phyloP scores from a whole-genome alignment of 2,113 vertebrate genomes.

The Myotis lucifugus region DNA sequence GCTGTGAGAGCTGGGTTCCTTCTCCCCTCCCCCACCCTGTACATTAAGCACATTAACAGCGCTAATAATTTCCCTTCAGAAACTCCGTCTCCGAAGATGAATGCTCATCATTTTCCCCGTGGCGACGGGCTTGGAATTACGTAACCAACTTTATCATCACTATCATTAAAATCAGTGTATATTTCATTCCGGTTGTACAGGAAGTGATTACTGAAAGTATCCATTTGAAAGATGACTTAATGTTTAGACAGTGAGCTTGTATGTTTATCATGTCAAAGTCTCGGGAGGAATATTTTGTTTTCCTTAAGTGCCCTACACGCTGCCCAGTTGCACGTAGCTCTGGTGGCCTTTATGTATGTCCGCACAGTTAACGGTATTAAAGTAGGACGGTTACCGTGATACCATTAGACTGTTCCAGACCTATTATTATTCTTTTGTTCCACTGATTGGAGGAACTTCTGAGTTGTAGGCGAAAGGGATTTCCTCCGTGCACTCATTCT shows the following conservation, averaged over 20 bases:
- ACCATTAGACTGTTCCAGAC: neutral
- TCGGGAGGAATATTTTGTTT: neutral
- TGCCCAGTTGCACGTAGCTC: neutral
- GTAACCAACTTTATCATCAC: conserved; percentile 45
- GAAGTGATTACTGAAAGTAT: conserved; percentile 21
- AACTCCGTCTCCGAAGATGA: neutral
- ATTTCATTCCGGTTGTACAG: conserved; percentile 35
- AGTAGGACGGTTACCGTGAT: neutral
- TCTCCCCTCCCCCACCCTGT: neutral
- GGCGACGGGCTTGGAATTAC: conserved; percentile 25
- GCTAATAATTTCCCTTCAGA: conserved; percentile 43
- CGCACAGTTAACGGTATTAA: neutral
- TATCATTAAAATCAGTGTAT: conserved; percentile 42
- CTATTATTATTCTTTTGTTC: neutral
- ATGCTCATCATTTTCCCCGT: neutral
- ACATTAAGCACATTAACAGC: neutral
- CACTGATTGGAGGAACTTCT: neutral
- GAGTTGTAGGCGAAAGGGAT: neutral
- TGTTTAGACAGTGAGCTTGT: conserved; percentile 9
- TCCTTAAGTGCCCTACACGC: neutral
- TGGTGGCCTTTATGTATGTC: neutral
- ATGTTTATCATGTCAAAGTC: conserved; percentile 13
- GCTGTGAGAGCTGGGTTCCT: neutral
- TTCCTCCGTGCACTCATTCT: neutral
- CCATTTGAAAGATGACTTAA: conserved; percentile 32